Evolutionary conservation across 2,888 invertebrate species (phyloP).

Genomic region (Empis livida): DNA sequence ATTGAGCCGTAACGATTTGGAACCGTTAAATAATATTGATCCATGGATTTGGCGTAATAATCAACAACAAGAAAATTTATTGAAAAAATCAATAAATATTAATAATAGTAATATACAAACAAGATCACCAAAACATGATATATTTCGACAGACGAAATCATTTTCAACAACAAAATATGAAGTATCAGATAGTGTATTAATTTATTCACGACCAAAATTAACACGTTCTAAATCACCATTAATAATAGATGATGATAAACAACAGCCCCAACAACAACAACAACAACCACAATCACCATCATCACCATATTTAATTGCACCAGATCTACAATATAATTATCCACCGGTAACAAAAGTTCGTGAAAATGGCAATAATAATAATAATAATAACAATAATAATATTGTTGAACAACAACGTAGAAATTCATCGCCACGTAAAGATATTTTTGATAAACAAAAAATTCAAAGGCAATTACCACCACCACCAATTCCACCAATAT

Average conservation of each 20-base stretch:
- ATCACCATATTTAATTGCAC: conserved; percentile 18
- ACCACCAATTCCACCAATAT: conserved; percentile 1
- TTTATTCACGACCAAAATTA: conserved; percentile 18
- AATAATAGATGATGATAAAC: conserved; percentile 17
- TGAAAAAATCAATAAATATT: conserved; percentile 3
- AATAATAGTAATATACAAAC: conserved; percentile 9
- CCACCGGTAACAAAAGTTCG: conserved; percentile 9
- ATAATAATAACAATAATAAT: not conserved
- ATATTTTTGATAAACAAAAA: conserved; percentile 1
- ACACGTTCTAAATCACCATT: conserved; percentile 21
- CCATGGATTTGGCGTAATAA: conserved; percentile 27
- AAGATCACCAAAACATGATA: conserved; percentile 15
- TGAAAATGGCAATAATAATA: not conserved
- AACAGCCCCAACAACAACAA: conserved; percentile 7
- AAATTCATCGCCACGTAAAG: conserved; percentile 9
- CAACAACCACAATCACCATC: conserved; percentile 15
- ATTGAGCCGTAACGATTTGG: conserved; percentile 14
- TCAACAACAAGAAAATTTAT: not conserved
- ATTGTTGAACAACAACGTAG: not conserved
- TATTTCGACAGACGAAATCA: conserved; percentile 21
- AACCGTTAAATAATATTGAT: conserved; percentile 14
- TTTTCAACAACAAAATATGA: conserved; percentile 22
- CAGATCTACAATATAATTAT: conserved; percentile 11
- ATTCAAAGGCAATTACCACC: conserved; percentile 6
- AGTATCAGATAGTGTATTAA: conserved; percentile 10